Evolutionary conservation across 1,140 invertebrate genomes (phyloP).

Genomic region (Lepidostoma basale): DNA sequence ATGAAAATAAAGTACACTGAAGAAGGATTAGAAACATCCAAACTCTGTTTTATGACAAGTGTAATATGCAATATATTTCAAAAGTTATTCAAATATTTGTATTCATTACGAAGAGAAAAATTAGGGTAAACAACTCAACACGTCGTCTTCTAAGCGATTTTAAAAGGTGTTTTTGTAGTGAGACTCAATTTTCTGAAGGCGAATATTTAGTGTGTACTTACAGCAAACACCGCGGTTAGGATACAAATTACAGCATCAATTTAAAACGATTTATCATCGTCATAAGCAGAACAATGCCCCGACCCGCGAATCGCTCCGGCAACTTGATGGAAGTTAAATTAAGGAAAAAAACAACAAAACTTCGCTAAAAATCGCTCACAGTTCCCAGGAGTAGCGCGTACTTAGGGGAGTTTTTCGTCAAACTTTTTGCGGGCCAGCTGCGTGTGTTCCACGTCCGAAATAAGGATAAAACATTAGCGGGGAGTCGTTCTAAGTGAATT

Average conservation of each 20-base stretch:
- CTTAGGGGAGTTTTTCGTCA: slow-evolving; percentile 8
- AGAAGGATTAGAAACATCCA: no score
- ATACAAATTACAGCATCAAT: slow-evolving; percentile 28
- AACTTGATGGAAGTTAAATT: slow-evolving; percentile 28
- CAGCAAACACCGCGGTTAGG: no score
- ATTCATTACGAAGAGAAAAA: no score
- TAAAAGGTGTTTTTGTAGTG: no score
- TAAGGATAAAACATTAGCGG: not conserved
- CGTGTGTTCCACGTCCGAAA: not conserved
- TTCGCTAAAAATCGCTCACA: slow-evolving; percentile 13
- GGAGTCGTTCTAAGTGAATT: not conserved
- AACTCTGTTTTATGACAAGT: no score
- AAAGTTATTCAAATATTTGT: no score
- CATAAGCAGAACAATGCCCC: slow-evolving; percentile 32
- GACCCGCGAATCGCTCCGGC: slow-evolving; percentile 8
- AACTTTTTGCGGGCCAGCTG: slow-evolving; percentile 13
- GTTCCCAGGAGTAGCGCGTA: not conserved
- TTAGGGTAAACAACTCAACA: no score
- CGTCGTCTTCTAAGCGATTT: no score
- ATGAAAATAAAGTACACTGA: no score
- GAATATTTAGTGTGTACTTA: no score
- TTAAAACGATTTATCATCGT: slow-evolving; percentile 38
- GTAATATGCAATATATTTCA: no score
- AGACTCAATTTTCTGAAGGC: no score
- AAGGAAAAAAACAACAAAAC: slow-evolving; percentile 21